These are phyloP conservation scores for Merodon equestris DNA, from an alignment of 2,888 invertebrate species.

Conservation along the genomic window DNA sequence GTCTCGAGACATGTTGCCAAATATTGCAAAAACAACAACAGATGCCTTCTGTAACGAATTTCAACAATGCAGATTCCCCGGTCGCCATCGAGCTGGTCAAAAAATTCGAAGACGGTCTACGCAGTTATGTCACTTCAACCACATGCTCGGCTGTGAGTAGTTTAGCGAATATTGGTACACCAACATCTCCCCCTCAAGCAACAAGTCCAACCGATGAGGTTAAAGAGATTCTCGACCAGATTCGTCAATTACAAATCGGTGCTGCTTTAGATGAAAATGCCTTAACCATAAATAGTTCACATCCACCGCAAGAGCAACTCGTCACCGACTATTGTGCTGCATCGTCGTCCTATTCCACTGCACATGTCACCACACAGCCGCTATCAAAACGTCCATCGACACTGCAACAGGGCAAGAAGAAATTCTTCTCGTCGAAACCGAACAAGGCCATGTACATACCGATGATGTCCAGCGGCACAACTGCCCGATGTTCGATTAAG, in stretches of 20 bases:
- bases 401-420: conserved; percentile 77
- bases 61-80: conserved; percentile 70
- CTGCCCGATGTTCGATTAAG: conserved; percentile 73
- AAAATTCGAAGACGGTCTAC: conserved; percentile 74
- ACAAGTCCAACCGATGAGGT: conserved; percentile 90
- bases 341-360: conserved; percentile 54
- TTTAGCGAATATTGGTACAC: conserved; percentile 83
- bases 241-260: conserved; percentile 82
- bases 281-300: conserved; percentile 69
- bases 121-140: conserved; percentile 79
- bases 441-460: conserved; percentile 87
- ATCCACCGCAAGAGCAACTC: conserved; percentile 48
- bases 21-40: conserved; percentile 73
- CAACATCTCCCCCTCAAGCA: conserved; percentile 88
- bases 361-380: conserved; percentile 63
- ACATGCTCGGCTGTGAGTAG: conserved; percentile 85
- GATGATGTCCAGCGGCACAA: conserved; percentile 77
- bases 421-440: conserved; percentile 80
- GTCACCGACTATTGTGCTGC: conserved; percentile 48
- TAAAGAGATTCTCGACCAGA: conserved; percentile 85
- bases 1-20: conserved; percentile 77
- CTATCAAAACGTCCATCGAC: conserved; percentile 74
- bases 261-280: conserved; percentile 78
- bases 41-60: conserved; percentile 69
- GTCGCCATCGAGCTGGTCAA: conserved; percentile 72